phyloP scores from a whole-genome alignment of 1,140 invertebrate genomes.

The Lepidurus arcticus region DNA sequence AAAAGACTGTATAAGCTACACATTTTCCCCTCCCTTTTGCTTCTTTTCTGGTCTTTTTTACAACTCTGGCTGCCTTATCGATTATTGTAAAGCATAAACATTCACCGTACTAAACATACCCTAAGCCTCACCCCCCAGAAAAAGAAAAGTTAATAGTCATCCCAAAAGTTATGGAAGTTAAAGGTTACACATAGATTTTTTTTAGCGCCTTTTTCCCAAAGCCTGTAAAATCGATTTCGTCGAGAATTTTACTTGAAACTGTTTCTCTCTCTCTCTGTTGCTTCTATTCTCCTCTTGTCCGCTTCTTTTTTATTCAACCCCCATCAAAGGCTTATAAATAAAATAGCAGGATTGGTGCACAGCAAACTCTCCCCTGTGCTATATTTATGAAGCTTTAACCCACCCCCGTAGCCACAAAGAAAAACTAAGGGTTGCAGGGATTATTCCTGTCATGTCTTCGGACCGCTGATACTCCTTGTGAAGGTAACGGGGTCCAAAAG shows the following conservation, averaged over 20 bases:
- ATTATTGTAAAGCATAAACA: constrained; percentile 10
- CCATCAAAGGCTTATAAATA: constrained; percentile 20
- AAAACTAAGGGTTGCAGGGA: background rate
- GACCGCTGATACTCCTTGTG: background rate
- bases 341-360: background rate
- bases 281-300: background rate
- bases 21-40: background rate
- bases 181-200: background rate
- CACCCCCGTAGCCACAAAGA: background rate
- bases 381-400: constrained; percentile 12
- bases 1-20: background rate
- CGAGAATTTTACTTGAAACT: background rate
- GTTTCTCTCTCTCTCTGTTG: background rate
- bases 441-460: background rate
- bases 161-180: background rate
- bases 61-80: constrained; percentile 4
- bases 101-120: background rate
- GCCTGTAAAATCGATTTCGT: background rate
- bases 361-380: background rate
- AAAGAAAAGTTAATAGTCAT: background rate
- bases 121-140: background rate
- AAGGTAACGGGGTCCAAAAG: no score
- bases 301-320: background rate
- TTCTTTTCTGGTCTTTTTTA: background rate
- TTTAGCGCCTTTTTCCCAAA: background rate